Base-by-base conservation (phyloP, 2,888 invertebrate species). In the Diaphora mendica region DNA sequence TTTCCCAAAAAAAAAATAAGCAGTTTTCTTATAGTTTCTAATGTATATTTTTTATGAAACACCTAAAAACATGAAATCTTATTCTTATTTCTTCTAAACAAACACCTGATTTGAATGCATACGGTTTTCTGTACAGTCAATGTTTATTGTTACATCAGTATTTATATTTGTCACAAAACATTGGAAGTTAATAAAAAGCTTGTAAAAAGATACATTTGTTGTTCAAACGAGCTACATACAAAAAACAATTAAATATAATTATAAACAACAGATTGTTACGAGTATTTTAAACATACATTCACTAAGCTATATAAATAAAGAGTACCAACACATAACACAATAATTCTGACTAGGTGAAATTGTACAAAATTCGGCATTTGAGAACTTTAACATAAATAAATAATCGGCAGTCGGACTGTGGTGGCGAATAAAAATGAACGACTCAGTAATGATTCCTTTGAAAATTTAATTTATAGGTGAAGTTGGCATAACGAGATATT, bases 391-490 rank as follows among this genome's bases (percentile, higher is more conserved):
- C 69, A 71, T 82, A 77, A 79, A 85, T 78, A 82, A 77, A 85
- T 83, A 81, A 79, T 84, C 77, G 71, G 73, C 75, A 72, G 78
- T 68, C 80, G 35, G 71, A 68, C 82, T 74, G 82, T 80, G 79
- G 78, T 79, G 73, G 74, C 77, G 79, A 84, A 86, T 85, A 86
- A 86, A 85, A 87, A 86, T 83, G 82, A 82, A 85, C 81, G 77
- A 84, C 79, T 80, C 80, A 79, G 82, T 87, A 85, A 85, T 85
- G 89, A 89, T 87, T 90, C 87, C 85, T 86, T 87, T 90, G 86
- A 89, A 90, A 90, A 87, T 88, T 89, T 90, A 91, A 93, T 91
- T 89, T 90, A 90, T 87, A 87, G 89, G 87, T 88, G 84, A 91
- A 91, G 91, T 92, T 91, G 87, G 90, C 88, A 84, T 87, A 85